Evolutionary conservation across 2,888 invertebrate species (phyloP).

Genomic region (Ceraclea dissimilis): DNA sequence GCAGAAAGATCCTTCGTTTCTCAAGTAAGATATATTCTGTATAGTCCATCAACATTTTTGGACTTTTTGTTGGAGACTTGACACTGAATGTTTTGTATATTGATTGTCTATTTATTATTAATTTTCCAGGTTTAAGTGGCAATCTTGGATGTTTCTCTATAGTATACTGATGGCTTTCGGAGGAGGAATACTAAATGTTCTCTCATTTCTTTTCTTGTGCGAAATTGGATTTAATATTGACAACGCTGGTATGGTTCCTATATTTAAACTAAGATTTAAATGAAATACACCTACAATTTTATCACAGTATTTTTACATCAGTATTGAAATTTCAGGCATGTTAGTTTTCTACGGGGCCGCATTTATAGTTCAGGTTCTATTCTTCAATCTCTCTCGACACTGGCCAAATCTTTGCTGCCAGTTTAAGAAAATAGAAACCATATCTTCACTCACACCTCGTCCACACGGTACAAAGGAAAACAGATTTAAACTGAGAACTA

Average conservation of each 20-base stretch:
- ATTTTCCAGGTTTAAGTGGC: constrained; percentile 22
- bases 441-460: background rate
- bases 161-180: constrained; percentile 17
- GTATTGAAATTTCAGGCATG: constrained; percentile 31
- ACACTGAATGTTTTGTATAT: too few relatives aligned
- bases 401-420: constrained; percentile 37
- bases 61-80: too few relatives aligned
- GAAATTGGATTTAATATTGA: constrained; percentile 7
- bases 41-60: background rate
- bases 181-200: constrained; percentile 1
- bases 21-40: too few relatives aligned
- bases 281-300: background rate
- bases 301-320: background rate
- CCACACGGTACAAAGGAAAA: background rate
- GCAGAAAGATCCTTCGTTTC: constrained; percentile 31
- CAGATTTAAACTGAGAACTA: constrained; percentile 3
- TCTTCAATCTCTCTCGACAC: constrained; percentile 40
- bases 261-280: too few relatives aligned
- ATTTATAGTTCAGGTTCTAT: constrained; percentile 44
- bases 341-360: constrained; percentile 51
- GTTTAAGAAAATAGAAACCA: constrained; percentile 10
- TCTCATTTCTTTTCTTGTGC: constrained; percentile 7
- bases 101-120: too few relatives aligned
- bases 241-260: constrained; percentile 6
- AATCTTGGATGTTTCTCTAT: constrained; percentile 18